Evolutionary conservation across 2,888 invertebrate genomes (phyloP).

Genomic region (Ferdinandea cuprea): DNA sequence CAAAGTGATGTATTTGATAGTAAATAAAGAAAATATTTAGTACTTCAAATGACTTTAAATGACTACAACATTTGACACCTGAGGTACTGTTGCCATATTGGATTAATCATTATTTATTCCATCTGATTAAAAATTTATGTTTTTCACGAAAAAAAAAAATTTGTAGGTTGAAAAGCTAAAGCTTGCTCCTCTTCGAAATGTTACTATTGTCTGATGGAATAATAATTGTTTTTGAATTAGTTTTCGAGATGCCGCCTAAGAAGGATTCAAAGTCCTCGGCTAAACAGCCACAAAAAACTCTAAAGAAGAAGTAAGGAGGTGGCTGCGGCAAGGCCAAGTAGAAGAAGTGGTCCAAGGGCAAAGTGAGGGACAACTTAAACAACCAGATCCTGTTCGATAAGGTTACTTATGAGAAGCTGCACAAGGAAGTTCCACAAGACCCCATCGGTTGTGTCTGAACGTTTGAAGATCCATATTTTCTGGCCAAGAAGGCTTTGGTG

Average conservation of each 20-base stretch:
- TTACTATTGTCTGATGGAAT: no score
- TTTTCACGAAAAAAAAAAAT: no score
- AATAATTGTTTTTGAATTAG: no score
- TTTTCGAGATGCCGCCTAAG: slow-evolving; percentile 97
- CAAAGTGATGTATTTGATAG: no score
- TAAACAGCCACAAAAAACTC: slow-evolving; percentile 96
- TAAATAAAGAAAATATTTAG: no score
- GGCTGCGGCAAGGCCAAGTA: slow-evolving; percentile 97
- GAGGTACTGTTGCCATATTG: no score
- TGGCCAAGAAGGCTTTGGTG: slow-evolving; percentile 96
- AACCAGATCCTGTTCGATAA: slow-evolving; percentile 99
- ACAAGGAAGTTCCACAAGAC: slow-evolving; percentile 97
- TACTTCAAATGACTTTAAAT: no score
- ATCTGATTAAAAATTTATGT: no score
- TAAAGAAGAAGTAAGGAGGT: slow-evolving; percentile 97
- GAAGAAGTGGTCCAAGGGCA: slow-evolving; percentile 99
- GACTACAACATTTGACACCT: no score
- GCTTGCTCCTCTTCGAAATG: no score
- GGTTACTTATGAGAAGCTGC: slow-evolving; percentile 97
- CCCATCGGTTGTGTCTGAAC: slow-evolving; percentile 99
- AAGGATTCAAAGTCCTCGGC: slow-evolving; percentile 95
- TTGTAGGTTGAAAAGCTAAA: no score
- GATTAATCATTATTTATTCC: no score
- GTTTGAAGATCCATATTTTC: slow-evolving; percentile 97
- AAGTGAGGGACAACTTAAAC: slow-evolving; percentile 99